Evolutionary conservation across 2,888 invertebrate species (phyloP), one percentile per base, ranked within the genome.

Genomic region (Ceramica pisi): DNA sequence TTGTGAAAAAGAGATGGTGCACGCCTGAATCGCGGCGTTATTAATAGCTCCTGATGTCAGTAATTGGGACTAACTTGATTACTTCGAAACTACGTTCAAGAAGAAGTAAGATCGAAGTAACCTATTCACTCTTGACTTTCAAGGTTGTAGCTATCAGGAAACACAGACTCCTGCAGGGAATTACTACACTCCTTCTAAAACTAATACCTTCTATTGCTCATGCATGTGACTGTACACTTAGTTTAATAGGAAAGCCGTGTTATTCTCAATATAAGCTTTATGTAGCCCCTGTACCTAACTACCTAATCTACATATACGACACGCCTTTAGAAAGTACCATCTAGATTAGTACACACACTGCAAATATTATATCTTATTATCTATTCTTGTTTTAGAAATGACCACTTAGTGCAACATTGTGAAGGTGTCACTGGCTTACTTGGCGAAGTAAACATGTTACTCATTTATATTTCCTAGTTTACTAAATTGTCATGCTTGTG

Each of bases 241-340:
- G 57, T 72, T 72, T 72, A 82, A 75, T 77, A 82, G 71, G 55
- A 82, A 70, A 80, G 55, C 67, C 63, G 50, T 78, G 82, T 82
- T 82, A 74, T 71, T 71, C 55, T 72, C 72, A 78, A 80, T 78
- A 80, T 62, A 63, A 62, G 71, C 67, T 62, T 66, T 55, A 68
- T 75, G 71, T 78, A 74, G 35, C 19, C 69, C 44, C 12, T 53
- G 59, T 71, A 56, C 21, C 35, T 56, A 31, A 31, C 31, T 31
- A 31, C 31, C 3, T 31, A 26, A 31, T 6, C 31, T 31, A 31
- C 31, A 0, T 31, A 26, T 65, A 57, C 60, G 64, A 60, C 56
- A 71, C 60, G 67, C 69, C 77, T 67, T 76, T 81, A 76, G 72
- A 82, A 82, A 82, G 76, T 80, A 57, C 10, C 63, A 26, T 46